Conservation (phyloP, 1,140 invertebrate species). For the Lepidotrigona ventralis region DNA sequence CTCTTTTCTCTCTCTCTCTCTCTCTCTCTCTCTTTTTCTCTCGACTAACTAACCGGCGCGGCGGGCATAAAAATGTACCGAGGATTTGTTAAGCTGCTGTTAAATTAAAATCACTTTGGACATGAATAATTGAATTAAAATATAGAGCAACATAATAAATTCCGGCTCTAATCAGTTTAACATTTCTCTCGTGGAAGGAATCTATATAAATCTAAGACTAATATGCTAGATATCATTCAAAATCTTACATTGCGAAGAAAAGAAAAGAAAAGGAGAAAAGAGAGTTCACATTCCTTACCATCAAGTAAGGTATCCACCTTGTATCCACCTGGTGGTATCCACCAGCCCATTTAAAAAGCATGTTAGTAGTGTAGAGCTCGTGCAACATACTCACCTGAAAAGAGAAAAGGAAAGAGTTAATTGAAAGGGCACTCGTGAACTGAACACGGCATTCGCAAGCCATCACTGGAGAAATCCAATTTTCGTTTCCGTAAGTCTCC, state of each 20-base stretch:
- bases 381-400: conserved; percentile 62
- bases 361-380: background rate
- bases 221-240: background rate
- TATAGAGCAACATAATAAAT: too few relatives aligned
- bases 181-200: background rate
- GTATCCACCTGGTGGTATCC: too few relatives aligned
- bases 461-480: conserved; percentile 10
- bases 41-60: background rate
- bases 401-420: conserved; percentile 34
- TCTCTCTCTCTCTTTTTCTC: background rate
- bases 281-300: conserved; percentile 18
- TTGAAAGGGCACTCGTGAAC: conserved; percentile 9
- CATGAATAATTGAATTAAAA: background rate
- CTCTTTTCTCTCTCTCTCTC: background rate
- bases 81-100: background rate
- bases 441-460: background rate
- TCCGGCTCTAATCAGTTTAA: background rate
- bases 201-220: background rate
- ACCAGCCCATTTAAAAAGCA: background rate
- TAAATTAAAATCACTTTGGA: conserved; percentile 25
- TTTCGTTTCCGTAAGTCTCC: conserved; percentile 14
- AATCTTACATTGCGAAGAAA: background rate
- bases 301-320: too few relatives aligned
- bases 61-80: conserved; percentile 1
- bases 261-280: background rate